Base-by-base conservation (phyloP, 2,113 vertebrate genomes). In the Petaurus breviceps region DNA sequence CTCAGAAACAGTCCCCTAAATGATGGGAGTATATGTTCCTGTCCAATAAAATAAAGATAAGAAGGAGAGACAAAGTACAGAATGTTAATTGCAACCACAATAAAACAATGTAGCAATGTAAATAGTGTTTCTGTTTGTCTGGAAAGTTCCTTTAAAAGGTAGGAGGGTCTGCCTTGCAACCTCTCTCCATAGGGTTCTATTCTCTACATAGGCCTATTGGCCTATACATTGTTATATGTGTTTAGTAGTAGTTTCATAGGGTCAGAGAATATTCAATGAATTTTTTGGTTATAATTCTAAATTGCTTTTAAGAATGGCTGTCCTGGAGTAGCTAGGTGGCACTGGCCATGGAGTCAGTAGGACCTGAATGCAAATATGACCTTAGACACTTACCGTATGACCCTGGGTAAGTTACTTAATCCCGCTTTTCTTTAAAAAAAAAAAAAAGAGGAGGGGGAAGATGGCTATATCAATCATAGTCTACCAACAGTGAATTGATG, bases 1-100 rank as follows among this genome's bases (percentile, higher is more conserved):
- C 57, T 97, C 68, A 93, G 68, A 93, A 92, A 93, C 6, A 50
- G 54, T 91, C 22, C 90, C 92, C 16, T 89, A 51, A 53, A 91
- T 92, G 52, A 92, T 14, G 55, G 53, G 91, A 49, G 28, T 93
- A 31, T 77, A 93, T 49, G 50, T 9, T 94, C 91, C 91, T 24
- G 49, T 94, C 93, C 57, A 49, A 89, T 50, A 91, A 93, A 91
- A 52, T 46, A 93, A 54, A 91, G 92, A 90, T 68, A 91, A 95
- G 84, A 47, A 89, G 43, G 68, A 95, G 51, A 92, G 49, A 84
- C 68, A 90, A 91, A 93, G 51, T n/a, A 93, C 51, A 93, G 28
- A 94, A 94, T 94, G 51, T 84, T 53, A 26, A 93, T 49, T 61
- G 54, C 25, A 55, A 25, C 61, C 95, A 61, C 51, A 89, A 90